Percentiles rank a stretch among this genome's conserved stretches.
Conservation (phyloP, 1,140 invertebrate species). For the Battus philenor region DNA sequence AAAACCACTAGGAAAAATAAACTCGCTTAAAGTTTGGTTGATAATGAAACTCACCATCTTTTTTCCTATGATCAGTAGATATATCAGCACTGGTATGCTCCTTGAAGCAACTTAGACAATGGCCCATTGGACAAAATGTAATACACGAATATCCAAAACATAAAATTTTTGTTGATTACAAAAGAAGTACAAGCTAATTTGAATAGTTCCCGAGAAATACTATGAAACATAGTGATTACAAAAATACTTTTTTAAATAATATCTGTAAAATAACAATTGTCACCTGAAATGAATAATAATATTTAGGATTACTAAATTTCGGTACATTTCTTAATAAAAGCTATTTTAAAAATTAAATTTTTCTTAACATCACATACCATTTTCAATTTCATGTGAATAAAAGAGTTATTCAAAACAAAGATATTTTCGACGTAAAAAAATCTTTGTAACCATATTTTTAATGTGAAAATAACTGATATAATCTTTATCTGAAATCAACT, state of each 20-base stretch:
- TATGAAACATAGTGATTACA: slow-evolving; percentile 67
- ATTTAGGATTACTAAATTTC: neutral
- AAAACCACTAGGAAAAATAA: too few relatives aligned
- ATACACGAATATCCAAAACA: slow-evolving; percentile 40
- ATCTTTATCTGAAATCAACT: too few relatives aligned
- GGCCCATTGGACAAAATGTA: slow-evolving; percentile 83
- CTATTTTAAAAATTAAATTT: too few relatives aligned
- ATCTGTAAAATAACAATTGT: slow-evolving; percentile 7
- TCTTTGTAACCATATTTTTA: too few relatives aligned
- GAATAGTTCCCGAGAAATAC: slow-evolving; percentile 41
- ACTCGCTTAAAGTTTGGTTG: too few relatives aligned
- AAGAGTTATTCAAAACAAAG: too few relatives aligned
- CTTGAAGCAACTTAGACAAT: slow-evolving; percentile 86
- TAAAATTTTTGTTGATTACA: slow-evolving; percentile 41
- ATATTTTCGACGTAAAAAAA: too few relatives aligned
- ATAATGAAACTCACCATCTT: slow-evolving; percentile 80
- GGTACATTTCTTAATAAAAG: neutral
- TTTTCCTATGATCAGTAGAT: slow-evolving; percentile 75
- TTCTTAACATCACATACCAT: too few relatives aligned
- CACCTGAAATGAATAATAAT: slow-evolving; percentile 3
- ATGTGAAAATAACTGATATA: too few relatives aligned
- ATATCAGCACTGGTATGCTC: slow-evolving; percentile 79
- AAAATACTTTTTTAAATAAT: slow-evolving; percentile 16
- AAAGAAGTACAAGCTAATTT: slow-evolving; percentile 34
- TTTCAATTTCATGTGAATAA: too few relatives aligned